Evolutionary conservation across 2,113 vertebrate genomes (phyloP).

Genomic region (Cryptoleucopteryx plumbea): DNA sequence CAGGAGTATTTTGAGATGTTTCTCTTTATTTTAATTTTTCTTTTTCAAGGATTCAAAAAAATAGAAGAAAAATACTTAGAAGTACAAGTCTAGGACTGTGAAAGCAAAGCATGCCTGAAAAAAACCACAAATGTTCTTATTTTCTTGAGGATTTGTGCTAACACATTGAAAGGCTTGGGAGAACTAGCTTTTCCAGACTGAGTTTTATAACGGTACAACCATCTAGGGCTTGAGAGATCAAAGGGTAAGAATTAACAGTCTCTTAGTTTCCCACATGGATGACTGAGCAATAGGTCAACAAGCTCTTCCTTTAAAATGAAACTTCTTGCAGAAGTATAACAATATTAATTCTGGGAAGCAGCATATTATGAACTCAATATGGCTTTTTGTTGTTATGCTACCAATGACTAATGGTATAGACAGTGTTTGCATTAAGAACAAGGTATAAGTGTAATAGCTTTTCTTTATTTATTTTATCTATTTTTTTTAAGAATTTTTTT

Average conservation of each 20-base stretch:
- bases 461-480: not conserved
- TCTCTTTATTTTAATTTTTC: not conserved
- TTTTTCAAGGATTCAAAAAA: not conserved
- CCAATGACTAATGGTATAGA: not conserved
- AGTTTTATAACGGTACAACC: not conserved
- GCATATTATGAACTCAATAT: not conserved
- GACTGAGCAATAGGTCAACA: not conserved
- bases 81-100: not conserved
- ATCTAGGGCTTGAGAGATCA: not conserved
- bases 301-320: not conserved
- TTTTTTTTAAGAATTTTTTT: not conserved
- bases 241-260: not conserved
- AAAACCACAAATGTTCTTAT: accelerated
- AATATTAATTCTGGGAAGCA: not conserved
- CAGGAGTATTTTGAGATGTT: not conserved
- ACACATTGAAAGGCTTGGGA: not conserved
- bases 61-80: not conserved
- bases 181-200: not conserved
- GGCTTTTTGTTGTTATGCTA: not conserved
- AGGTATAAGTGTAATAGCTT: not conserved
- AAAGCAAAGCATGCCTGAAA: not conserved
- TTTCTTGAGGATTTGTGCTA: not conserved
- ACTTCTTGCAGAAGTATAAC: not conserved
- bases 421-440: not conserved
- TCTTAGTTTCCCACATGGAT: not conserved